A percentile compares a stretch with the other conserved stretches of the same genome.
phyloP scores from a whole-genome alignment of 2,888 invertebrate species.

The Caenorhabditis parvicauda region DNA sequence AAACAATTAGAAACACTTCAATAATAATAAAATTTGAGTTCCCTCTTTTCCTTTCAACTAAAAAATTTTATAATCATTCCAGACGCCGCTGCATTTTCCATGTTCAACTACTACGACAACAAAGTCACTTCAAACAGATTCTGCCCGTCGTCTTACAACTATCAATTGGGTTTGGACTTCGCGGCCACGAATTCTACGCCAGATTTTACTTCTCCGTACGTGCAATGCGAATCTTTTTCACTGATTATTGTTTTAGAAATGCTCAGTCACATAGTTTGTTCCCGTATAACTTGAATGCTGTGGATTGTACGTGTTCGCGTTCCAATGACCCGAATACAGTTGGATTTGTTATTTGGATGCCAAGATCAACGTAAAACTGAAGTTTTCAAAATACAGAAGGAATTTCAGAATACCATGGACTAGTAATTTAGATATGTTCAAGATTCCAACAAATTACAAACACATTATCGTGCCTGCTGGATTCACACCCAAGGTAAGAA shows the following conservation, averaged over 20 bases:
- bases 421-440: not conserved
- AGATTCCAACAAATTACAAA: not conserved
- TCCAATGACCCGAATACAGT: constrained; percentile 3
- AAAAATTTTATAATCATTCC: not conserved
- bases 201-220: constrained; percentile 3
- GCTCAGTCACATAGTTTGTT: not conserved
- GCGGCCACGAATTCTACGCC: not conserved
- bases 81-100: constrained; percentile 10
- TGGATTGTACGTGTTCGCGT: constrained; percentile 8
- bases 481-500: no score
- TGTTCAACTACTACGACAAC: constrained; percentile 4
- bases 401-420: no score
- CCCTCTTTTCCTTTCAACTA: not conserved
- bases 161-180: not conserved
- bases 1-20: no score
- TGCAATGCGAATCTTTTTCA: not conserved
- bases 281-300: constrained; percentile 7
- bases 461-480: no score
- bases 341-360: constrained; percentile 16
- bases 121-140: not conserved
- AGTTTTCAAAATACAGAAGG: no score
- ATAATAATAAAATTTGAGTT: not conserved
- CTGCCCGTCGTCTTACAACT: constrained; percentile 15
- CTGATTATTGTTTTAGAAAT: not conserved
- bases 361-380: constrained; percentile 10